A percentile compares a stretch with the other conserved stretches of the same genome.
Evolutionary conservation across 2,113 vertebrate genomes (phyloP).

Genomic region (Spheniscus mendiculus): DNA sequence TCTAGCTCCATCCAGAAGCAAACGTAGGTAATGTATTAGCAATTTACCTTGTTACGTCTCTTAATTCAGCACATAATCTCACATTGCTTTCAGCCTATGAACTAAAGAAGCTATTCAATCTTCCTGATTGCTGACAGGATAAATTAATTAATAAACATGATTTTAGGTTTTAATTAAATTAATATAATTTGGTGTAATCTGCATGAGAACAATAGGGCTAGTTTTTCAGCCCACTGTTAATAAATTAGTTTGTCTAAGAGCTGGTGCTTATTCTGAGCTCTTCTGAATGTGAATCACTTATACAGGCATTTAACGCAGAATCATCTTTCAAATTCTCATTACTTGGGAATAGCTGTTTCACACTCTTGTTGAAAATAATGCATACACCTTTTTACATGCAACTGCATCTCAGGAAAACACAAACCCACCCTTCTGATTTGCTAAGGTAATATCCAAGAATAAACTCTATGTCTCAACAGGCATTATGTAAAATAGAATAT

Average conservation of each 20-base stretch:
- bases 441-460: slow-evolving; percentile 22
- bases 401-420: neutral
- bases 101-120: neutral
- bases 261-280: neutral
- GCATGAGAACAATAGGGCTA: neutral
- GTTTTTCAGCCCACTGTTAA: neutral
- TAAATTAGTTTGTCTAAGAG: neutral
- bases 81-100: neutral
- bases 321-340: neutral
- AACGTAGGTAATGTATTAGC: neutral
- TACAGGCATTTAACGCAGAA: neutral
- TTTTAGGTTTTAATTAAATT: slow-evolving; percentile 68
- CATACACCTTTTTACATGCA: neutral
- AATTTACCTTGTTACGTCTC: neutral
- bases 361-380: neutral
- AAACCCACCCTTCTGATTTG: neutral
- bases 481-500: neutral
- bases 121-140: neutral
- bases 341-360: neutral
- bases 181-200: slow-evolving; percentile 42
- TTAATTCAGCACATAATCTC: neutral
- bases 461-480: neutral
- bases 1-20: neutral
- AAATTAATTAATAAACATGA: slow-evolving; percentile 63
- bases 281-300: neutral